These are phyloP conservation scores for Aspidiotus rigidus DNA, from an alignment of 2,888 invertebrate genomes.

Conservation along the genomic window DNA sequence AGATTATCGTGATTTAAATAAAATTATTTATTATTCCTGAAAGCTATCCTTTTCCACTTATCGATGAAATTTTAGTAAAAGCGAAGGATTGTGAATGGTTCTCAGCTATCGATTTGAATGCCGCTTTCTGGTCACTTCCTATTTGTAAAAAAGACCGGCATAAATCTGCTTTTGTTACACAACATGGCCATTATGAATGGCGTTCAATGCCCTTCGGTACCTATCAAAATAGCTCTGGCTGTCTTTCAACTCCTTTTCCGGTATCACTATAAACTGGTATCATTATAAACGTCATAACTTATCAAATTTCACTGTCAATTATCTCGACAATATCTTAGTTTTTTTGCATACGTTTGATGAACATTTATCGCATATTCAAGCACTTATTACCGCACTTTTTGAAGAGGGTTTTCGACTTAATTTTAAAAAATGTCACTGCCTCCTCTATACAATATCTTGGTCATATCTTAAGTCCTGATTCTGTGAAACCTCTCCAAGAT, in stretches of 20 bases:
- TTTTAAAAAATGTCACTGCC: conserved; percentile 14
- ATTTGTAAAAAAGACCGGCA: background rate
- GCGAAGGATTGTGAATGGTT: conserved; percentile 41
- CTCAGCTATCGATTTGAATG: conserved; percentile 39
- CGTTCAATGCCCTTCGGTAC: background rate
- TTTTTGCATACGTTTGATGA: conserved; percentile 37
- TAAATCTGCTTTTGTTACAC: conserved; percentile 25
- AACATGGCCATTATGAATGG: conserved; percentile 9
- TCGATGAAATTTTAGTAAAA: conserved; percentile 28
- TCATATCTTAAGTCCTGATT: conserved; percentile 23
- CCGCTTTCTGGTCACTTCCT: too few relatives aligned
- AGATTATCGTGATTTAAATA: conserved; percentile 19
- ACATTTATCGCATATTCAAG: conserved; percentile 36
- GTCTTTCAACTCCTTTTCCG: conserved; percentile 7
- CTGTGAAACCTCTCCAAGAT: conserved; percentile 21
- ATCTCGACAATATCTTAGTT: conserved; percentile 9
- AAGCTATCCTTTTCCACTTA: conserved; percentile 19
- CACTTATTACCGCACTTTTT: conserved; percentile 36
- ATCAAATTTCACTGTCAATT: too few relatives aligned
- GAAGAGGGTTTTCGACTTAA: conserved; percentile 25
- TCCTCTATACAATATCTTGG: conserved; percentile 20
- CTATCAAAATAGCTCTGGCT: conserved; percentile 4
- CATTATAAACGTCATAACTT: background rate
- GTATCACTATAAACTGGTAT: background rate
- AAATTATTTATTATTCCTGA: conserved; percentile 12